Evolutionary conservation across 1,140 invertebrate species (phyloP).

Genomic region (Campoletis sonorensis): DNA sequence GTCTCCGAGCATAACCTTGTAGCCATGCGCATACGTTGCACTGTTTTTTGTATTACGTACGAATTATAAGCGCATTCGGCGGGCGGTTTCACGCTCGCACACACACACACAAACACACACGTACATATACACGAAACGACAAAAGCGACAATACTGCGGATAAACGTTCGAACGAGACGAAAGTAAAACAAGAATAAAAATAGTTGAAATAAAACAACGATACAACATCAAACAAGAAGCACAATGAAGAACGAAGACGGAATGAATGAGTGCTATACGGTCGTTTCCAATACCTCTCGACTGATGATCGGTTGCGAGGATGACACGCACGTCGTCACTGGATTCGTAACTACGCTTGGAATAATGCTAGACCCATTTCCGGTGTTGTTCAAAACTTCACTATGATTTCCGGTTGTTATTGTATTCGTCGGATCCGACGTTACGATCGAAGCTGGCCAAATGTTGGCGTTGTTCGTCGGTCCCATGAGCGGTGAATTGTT

Average conservation of each 20-base stretch:
- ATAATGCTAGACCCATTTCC: constrained; percentile 20
- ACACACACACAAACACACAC: background rate
- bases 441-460: constrained; percentile 67
- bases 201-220: constrained; percentile 39
- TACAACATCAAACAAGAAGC: constrained; percentile 31
- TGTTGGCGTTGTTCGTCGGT: constrained; percentile 66
- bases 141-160: constrained; percentile 2
- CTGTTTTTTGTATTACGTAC: background rate
- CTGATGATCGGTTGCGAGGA: constrained; percentile 75
- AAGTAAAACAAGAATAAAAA: constrained; percentile 18
- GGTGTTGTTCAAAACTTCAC: constrained; percentile 61
- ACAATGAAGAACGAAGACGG: constrained; percentile 40
- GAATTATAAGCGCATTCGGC: background rate
- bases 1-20: background rate
- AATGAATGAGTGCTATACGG: constrained; percentile 73
- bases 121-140: background rate
- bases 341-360: constrained; percentile 60
- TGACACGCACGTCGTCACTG: constrained; percentile 66
- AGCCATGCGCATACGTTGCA: background rate
- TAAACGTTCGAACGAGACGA: constrained; percentile 24
- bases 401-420: constrained; percentile 61
- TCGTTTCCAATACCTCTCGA: constrained; percentile 81
- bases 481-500: constrained; percentile 73
- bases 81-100: background rate
- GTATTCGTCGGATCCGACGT: constrained; percentile 62